Percentiles rank a stretch among this genome's conserved stretches.
These are phyloP conservation scores for Takifugu ocellatus DNA, from an alignment of 2,797 vertebrate genomes.

Conservation along the genomic window DNA sequence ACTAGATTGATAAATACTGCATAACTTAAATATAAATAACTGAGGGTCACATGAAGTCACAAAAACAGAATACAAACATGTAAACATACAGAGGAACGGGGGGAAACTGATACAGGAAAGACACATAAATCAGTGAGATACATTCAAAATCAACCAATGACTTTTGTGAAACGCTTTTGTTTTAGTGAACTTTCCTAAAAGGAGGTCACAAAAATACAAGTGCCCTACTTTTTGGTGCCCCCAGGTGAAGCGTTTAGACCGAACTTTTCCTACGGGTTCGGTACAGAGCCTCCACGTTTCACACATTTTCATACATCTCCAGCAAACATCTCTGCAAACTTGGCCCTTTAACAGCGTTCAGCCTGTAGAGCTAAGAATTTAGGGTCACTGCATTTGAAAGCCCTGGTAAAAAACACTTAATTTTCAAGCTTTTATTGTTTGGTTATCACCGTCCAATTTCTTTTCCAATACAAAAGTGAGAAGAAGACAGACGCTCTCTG, in stretches of 20 bases:
- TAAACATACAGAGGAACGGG: conserved; percentile 64
- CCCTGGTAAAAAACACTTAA: too few species aligned
- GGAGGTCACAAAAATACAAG: conserved; percentile 20
- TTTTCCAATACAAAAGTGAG: not conserved
- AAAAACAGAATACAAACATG: conserved; percentile 64
- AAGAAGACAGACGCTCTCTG: too few species aligned
- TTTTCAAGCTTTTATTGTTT: too few species aligned
- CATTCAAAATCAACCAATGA: conserved; percentile 64
- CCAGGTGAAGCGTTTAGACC: conserved; percentile 19
- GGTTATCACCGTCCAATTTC: too few species aligned
- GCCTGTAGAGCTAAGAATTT: not conserved
- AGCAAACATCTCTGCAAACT: not conserved
- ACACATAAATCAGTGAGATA: conserved; percentile 54
- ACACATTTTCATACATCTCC: not conserved
- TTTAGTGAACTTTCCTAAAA: conserved; percentile 29
- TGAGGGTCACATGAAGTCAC: conserved; percentile 19
- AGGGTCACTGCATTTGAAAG: too few species aligned
- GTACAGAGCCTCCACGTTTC: conserved; percentile 16
- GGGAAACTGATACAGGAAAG: conserved; percentile 50
- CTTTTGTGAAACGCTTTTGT: conserved; percentile 19
- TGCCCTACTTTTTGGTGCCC: conserved; percentile 12
- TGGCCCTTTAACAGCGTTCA: not conserved
- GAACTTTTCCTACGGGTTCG: conserved; percentile 15
- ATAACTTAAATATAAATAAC: conserved; percentile 53
- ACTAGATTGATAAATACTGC: conserved; percentile 61